Evolutionary conservation across 2,797 vertebrate genomes (phyloP).

Genomic region (Sebastes taczanowskii): DNA sequence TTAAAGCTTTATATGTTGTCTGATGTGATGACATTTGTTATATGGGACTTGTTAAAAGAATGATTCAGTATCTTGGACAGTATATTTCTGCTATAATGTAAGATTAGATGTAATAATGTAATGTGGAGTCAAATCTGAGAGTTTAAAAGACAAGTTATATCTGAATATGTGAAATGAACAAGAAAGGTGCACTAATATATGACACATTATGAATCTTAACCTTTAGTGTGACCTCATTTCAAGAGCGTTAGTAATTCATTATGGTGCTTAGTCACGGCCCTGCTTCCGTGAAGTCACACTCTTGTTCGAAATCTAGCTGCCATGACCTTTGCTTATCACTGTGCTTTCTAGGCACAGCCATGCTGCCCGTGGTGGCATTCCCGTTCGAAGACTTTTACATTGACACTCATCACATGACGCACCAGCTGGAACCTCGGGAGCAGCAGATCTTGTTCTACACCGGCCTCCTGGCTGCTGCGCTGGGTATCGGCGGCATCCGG

Average conservation of each 20-base stretch:
- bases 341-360: slow-evolving; percentile 83
- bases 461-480: slow-evolving; percentile 85
- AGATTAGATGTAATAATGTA: background rate
- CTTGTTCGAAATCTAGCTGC: background rate
- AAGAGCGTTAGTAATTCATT: background rate
- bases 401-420: slow-evolving; percentile 82
- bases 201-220: background rate
- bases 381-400: slow-evolving; percentile 91
- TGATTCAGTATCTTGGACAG: background rate
- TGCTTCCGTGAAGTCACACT: slow-evolving; percentile 4
- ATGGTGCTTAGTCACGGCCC: background rate
- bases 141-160: background rate
- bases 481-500: slow-evolving; percentile 90
- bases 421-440: slow-evolving; percentile 78
- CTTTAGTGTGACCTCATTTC: background rate
- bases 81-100: background rate
- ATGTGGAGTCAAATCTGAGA: background rate
- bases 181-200: background rate
- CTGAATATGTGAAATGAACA: background rate
- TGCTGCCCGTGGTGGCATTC: slow-evolving; percentile 91
- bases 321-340: background rate
- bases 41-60: background rate
- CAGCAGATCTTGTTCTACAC: slow-evolving; percentile 87
- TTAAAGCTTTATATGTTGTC: background rate
- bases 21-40: background rate